A percentile compares a stretch with the other conserved stretches of the same genome.
phyloP scores from a whole-genome alignment of 2,797 vertebrate genomes.

The Tapera naevia region DNA sequence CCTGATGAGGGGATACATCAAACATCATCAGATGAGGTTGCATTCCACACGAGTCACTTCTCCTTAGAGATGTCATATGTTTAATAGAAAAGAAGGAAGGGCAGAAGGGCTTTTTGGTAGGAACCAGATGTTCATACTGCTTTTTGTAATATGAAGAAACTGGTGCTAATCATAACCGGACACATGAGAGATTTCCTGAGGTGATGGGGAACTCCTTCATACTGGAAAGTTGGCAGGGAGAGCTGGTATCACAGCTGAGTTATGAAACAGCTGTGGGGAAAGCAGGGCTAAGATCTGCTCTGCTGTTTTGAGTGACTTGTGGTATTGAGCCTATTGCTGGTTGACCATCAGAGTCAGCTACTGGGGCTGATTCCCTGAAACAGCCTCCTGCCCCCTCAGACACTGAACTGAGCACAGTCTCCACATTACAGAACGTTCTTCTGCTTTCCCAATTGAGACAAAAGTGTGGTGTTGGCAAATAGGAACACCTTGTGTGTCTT shows the following conservation, averaged over 20 bases:
- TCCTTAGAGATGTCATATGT: neutral
- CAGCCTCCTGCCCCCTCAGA: neutral
- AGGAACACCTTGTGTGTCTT: neutral
- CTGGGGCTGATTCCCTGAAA: neutral
- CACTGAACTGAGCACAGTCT: neutral
- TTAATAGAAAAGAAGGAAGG: slow-evolving; percentile 3
- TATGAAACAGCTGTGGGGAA: neutral
- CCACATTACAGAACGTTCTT: neutral
- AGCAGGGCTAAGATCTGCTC: neutral
- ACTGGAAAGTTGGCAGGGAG: neutral
- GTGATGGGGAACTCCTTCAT: slow-evolving; percentile 6
- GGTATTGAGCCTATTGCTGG: neutral
- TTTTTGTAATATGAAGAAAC: neutral
- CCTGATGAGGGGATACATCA: neutral
- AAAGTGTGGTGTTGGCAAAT: neutral
- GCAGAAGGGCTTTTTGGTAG: neutral
- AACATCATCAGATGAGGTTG: neutral
- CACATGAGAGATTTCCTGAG: slow-evolving; percentile 20
- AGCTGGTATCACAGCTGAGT: neutral
- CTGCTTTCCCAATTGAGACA: neutral
- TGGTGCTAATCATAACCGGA: neutral
- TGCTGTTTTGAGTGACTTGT: neutral
- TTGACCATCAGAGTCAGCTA: neutral
- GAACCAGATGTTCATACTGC: slow-evolving; percentile 27
- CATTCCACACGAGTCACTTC: neutral